Base-by-base conservation (phyloP, 2,797 vertebrate genomes). In the Paguma larvata region DNA sequence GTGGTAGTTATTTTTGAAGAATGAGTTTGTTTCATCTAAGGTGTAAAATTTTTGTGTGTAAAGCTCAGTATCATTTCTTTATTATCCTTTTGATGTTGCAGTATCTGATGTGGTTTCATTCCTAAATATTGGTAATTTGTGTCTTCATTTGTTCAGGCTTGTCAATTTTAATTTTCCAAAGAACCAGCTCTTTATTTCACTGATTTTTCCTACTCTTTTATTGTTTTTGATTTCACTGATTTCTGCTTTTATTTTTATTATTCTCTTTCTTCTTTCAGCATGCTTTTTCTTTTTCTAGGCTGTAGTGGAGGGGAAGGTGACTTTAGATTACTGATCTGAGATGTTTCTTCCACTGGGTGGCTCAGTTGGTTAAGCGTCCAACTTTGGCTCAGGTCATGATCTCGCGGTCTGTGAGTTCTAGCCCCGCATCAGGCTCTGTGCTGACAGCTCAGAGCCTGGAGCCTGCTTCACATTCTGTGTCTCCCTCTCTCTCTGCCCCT, bases 191-290 rank as follows among this genome's bases (percentile, higher is more conserved):
- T n/a, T 88, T 48, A 1, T 72, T 73, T 80, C 32, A 59, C 34
- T 92, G 77, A 68, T 44, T 93, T 93, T 53, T 78, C 70, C 44
- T 56, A 44, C 34, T 93, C 30, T 53, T 89, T 68, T 89, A 62
- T 6, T 83, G 1, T 48, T 82, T 83, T 87, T 27, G 27, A 34
- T 91, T 83, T 83, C 21, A 65, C 30, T 84, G n/a, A 48, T 94
- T 78, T 85, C 63, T 91, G 38, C 12, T 34, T 15, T 86, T 79
- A 70, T 41, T 73, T 90, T 86, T 93, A 87, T 63, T 91, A 83
- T 78, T 82, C 27, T 75, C 34, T 68, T 78, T 30, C 32, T 94
- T 84, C 19, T 68, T 34, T 68, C 65, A 78, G 38, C 48, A 48
- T 63, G 30, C 56, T 51, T 92, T 88, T 75, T 86, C 25, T 41